Conservation (phyloP, 2,888 invertebrate species). For the Prostheceraeus crozeri region DNA sequence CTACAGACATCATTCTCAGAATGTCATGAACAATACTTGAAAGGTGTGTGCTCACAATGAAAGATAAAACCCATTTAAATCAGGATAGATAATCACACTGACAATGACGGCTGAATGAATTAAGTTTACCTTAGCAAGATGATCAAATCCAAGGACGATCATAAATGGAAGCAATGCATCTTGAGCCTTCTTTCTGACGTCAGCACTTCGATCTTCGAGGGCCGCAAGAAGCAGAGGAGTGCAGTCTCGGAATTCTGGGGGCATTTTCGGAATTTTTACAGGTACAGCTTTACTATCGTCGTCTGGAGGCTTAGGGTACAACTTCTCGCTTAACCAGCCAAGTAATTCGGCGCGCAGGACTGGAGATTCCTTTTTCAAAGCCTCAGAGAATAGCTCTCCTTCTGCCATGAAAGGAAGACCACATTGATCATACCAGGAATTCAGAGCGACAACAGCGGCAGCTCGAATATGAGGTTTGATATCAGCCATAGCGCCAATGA, state of each 20-base stretch:
- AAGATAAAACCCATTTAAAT: no score
- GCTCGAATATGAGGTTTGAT: conserved; percentile 72
- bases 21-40: no score
- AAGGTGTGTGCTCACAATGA: no score
- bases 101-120: no score
- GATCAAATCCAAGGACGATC: conserved; percentile 78
- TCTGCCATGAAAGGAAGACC: conserved; percentile 69
- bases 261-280: conserved; percentile 47
- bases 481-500: conserved; percentile 65
- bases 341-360: conserved; percentile 71
- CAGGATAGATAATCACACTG: no score
- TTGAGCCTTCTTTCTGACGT: conserved; percentile 79
- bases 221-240: conserved; percentile 71
- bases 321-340: conserved; percentile 73
- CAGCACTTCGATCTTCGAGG: conserved; percentile 79
- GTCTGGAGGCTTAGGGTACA: conserved; percentile 60
- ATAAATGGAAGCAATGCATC: conserved; percentile 83
- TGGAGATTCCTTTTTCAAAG: conserved; percentile 75
- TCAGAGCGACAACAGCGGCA: conserved; percentile 73
- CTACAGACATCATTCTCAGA: no score
- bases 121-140: not conserved
- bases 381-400: conserved; percentile 78
- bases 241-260: conserved; percentile 70
- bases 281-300: not conserved
- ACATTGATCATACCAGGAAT: conserved; percentile 74